Evolutionary conservation across 2,113 vertebrate species (phyloP).

Genomic region (Collichthys lucidus): DNA sequence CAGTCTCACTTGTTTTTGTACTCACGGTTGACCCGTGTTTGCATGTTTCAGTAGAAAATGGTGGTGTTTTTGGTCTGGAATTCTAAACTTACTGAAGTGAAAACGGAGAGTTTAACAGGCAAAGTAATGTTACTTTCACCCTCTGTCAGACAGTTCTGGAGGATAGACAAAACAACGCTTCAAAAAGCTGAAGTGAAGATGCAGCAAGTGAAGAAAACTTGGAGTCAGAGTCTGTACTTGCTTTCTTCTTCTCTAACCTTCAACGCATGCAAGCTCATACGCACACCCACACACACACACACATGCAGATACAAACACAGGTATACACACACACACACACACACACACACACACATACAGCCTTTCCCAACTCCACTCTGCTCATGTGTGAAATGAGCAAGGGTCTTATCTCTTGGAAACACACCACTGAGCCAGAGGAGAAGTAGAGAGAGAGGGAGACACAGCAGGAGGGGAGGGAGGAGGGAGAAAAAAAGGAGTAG

Average conservation of each 20-base stretch:
- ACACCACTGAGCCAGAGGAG: constrained; percentile 87
- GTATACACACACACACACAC: constrained; percentile 38
- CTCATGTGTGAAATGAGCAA: constrained; percentile 88
- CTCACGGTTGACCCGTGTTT: neutral
- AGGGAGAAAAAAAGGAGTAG: constrained; percentile 35
- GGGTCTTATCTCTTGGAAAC: constrained; percentile 87
- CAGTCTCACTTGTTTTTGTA: neutral
- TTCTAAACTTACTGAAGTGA: constrained; percentile 22
- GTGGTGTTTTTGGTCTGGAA: neutral
- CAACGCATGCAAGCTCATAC: constrained; percentile 42
- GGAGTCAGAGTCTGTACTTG: constrained; percentile 49
- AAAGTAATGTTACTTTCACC: constrained; percentile 31
- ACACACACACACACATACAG: constrained; percentile 40
- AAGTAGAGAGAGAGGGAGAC: constrained; percentile 76
- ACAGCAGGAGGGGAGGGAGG: constrained; percentile 56
- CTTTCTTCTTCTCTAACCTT: constrained; percentile 62
- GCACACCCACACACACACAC: constrained; percentile 38
- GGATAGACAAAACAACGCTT: constrained; percentile 52
- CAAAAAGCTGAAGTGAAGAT: constrained; percentile 49
- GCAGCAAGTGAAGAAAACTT: constrained; percentile 68
- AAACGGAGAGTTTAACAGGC: constrained; percentile 32
- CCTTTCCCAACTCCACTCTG: constrained; percentile 77
- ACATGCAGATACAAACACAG: constrained; percentile 23
- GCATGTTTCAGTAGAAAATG: neutral
- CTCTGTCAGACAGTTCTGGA: constrained; percentile 36